Evolutionary conservation across 2,797 vertebrate species (phyloP), one percentile per base, ranked within the genome.

Genomic region (Aulostomus chinensis): DNA sequence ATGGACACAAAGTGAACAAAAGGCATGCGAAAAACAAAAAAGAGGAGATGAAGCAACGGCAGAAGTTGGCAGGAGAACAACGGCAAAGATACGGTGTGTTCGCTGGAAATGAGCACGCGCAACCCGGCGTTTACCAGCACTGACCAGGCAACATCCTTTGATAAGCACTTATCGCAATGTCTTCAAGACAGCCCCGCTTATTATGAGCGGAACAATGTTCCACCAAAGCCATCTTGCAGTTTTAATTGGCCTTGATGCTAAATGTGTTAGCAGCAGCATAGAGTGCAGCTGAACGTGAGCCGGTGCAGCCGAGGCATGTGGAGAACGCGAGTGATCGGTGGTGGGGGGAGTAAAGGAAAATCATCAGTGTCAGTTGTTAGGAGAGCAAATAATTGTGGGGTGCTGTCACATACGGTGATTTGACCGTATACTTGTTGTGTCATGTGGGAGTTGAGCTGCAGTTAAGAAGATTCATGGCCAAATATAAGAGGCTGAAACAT

Each of bases 201-300:
- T 82, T 86, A 86, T 66, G 75, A 78, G 75, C 2, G 58, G 81
- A 90, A 87, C 88, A 91, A 88, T 89, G 88, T 85, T 90, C 85
- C 64, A 68, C 73, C 81, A 80, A 89, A 85, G 81, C 22, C 57
- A 82, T 86, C 74, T 72, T 54, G 58, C 75, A n/a, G 73, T 81
- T 86, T 82, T 88, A 89, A 90, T 90, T 89, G 87, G 80, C 81
- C 76, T 61, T 84, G 80, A 86, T 86, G 66, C 76, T 76, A 81
- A 86, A 85, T 61, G 56, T 78, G 81, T 81, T 84, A 80, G 73
- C 40, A 50, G 30, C 22, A 45, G 67, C 47, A 69, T 75, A 70
- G 29, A 52, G 53, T 22, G 51, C 35, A 1, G 52, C 62, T 49
- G 83, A 43, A 88, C 76, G 83, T 85, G 33, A 53, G 34, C 29